Conservation (phyloP, 2,797 vertebrate genomes). For the Scarus forsteni region DNA sequence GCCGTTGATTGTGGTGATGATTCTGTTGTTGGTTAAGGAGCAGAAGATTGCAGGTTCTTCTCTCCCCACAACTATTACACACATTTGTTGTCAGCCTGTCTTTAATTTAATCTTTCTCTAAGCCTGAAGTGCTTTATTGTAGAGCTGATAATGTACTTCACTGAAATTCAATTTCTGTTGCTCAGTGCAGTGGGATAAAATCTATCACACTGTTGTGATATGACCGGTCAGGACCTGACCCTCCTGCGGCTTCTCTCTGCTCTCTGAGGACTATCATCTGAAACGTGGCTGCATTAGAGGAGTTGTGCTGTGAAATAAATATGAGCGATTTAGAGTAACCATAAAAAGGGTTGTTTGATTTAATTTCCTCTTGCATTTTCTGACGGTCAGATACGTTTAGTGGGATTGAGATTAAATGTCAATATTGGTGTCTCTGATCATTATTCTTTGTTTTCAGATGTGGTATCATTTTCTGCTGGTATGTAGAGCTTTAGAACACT, state of each 20-base stretch:
- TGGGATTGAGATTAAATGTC: neutral
- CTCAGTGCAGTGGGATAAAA: conserved; percentile 17
- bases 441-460: neutral
- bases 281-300: neutral
- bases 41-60: conserved; percentile 19
- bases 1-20: neutral
- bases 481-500: too few species aligned
- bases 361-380: neutral
- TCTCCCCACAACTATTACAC: conserved; percentile 30
- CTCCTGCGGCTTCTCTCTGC: conserved; percentile 8
- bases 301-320: neutral
- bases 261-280: neutral
- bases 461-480: too few species aligned
- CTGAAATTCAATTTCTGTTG: conserved; percentile 32
- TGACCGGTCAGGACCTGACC: conserved; percentile 15
- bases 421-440: conserved; percentile 1
- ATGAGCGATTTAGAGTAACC: neutral
- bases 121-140: conserved; percentile 50
- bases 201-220: conserved; percentile 28
- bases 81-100: conserved; percentile 44
- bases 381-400: neutral
- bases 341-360: neutral
- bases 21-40: conserved; percentile 5
- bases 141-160: conserved; percentile 37
- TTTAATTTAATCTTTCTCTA: conserved; percentile 45